phyloP scores from a whole-genome alignment of 1,140 invertebrate genomes.

The Drosophila funebris region DNA sequence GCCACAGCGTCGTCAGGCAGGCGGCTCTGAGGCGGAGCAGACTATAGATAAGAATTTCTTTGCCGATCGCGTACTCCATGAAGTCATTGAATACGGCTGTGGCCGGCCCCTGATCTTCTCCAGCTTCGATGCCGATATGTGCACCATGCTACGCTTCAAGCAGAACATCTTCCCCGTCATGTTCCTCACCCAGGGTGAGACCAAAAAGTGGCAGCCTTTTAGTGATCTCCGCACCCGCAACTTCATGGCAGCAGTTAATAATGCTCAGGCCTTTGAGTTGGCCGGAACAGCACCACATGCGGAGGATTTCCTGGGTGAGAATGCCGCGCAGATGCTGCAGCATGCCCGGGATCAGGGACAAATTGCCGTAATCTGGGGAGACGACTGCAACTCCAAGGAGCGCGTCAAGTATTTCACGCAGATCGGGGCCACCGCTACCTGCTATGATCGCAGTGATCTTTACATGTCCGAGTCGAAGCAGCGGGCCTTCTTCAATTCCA shows the following conservation, averaged over 20 bases:
- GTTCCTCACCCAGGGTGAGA: constrained; percentile 95
- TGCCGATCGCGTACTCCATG: constrained; percentile 90
- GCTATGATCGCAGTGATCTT: constrained; percentile 94
- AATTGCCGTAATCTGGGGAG: constrained; percentile 97
- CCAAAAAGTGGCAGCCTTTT: constrained; percentile 91
- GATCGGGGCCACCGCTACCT: constrained; percentile 94
- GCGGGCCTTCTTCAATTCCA: constrained; percentile 74
- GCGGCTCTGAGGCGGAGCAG: constrained; percentile 93
- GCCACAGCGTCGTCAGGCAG: constrained; percentile 93
- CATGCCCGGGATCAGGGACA: constrained; percentile 90
- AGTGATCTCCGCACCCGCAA: constrained; percentile 91
- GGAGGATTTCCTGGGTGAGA: constrained; percentile 93
- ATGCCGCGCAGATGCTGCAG: constrained; percentile 88
- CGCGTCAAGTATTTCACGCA: constrained; percentile 93
- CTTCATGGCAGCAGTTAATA: constrained; percentile 92
- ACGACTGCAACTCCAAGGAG: constrained; percentile 94
- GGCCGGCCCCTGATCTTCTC: constrained; percentile 94
- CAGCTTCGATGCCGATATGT: constrained; percentile 97
- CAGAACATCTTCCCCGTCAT: constrained; percentile 98
- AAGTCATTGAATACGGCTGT: constrained; percentile 90
- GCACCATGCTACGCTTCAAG: constrained; percentile 95
- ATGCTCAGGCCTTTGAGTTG: constrained; percentile 91
- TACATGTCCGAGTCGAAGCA: constrained; percentile 66
- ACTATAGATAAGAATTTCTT: constrained; percentile 96
- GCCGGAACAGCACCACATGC: constrained; percentile 95